Percentiles rank a stretch among this genome's conserved stretches.
Conservation (phyloP, 2,797 vertebrate species). For the Percopsis omiscomaycus region DNA sequence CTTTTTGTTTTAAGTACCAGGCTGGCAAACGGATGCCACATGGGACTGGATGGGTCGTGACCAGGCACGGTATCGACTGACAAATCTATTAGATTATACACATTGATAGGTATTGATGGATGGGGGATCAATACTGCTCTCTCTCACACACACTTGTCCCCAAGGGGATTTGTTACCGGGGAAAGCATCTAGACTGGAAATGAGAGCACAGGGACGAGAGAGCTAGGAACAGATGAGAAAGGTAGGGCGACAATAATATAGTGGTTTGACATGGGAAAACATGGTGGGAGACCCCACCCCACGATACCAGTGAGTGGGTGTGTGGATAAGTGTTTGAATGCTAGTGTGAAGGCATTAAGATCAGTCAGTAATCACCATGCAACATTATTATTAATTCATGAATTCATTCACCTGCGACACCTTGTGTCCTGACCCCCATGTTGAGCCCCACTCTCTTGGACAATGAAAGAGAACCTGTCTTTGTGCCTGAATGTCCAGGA, state of each 20-base stretch:
- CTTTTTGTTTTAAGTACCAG: not conserved
- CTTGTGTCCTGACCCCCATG: too few relatives aligned
- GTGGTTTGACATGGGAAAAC: constrained; percentile 29
- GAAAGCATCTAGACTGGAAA: constrained; percentile 35
- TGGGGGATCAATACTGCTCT: constrained; percentile 48
- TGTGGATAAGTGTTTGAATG: constrained; percentile 28
- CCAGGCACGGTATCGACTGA: constrained; percentile 42
- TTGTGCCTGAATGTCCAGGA: constrained; percentile 38
- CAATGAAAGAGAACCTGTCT: constrained; percentile 9
- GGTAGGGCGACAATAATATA: constrained; percentile 40
- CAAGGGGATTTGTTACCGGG: constrained; percentile 36
- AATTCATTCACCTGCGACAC: too few relatives aligned
- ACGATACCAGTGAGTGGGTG: constrained; percentile 27
- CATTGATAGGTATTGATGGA: constrained; percentile 63
- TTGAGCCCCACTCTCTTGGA: too few relatives aligned
- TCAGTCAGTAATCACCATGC: not conserved
- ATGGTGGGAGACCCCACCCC: constrained; percentile 29
- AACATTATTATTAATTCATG: too few relatives aligned
- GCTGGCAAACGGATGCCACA: not conserved
- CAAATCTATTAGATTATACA: constrained; percentile 54
- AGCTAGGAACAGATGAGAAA: constrained; percentile 19
- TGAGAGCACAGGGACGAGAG: constrained; percentile 18
- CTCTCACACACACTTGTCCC: constrained; percentile 27
- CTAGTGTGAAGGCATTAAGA: constrained; percentile 18
- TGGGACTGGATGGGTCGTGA: constrained; percentile 11